Conservation (phyloP, 1,140 invertebrate species). For the Drosophila hydei region DNA sequence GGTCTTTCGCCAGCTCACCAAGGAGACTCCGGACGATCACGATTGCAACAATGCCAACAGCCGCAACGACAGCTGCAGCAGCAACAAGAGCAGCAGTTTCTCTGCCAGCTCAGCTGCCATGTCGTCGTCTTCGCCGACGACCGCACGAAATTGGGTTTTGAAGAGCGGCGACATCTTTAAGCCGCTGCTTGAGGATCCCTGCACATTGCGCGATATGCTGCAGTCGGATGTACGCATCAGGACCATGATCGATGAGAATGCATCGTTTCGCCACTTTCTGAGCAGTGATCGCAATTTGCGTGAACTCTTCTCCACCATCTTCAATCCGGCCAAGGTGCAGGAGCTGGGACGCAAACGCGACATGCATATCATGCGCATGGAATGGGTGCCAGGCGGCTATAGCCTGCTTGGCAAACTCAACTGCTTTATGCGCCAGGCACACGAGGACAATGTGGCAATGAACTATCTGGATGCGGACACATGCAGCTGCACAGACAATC, state of each 20-base stretch:
- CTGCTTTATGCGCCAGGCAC: constrained; percentile 25
- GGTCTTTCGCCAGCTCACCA: constrained; percentile 29
- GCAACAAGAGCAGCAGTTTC: not conserved
- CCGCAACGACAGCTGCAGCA: not conserved
- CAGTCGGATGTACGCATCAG: constrained; percentile 34
- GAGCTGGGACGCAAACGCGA: constrained; percentile 55
- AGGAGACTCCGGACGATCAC: not conserved
- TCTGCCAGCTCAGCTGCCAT: not conserved
- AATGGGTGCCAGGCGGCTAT: constrained; percentile 46
- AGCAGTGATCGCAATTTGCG: constrained; percentile 57
- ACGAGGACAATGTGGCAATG: constrained; percentile 57
- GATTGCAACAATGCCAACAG: not conserved
- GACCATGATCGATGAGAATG: constrained; percentile 35
- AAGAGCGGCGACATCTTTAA: constrained; percentile 1
- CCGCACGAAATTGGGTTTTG: not conserved
- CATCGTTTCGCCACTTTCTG: constrained; percentile 44
- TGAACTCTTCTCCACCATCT: constrained; percentile 35
- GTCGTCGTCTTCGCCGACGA: not conserved
- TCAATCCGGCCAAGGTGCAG: constrained; percentile 47
- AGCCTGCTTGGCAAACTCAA: constrained; percentile 22
- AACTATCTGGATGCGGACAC: constrained; percentile 20
- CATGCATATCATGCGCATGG: constrained; percentile 51
- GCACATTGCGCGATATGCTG: constrained; percentile 32
- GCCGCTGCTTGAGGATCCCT: constrained; percentile 29
- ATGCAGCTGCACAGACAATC: constrained; percentile 10